Conservation (phyloP, 2,113 vertebrate species). For the Balaeniceps rex region DNA sequence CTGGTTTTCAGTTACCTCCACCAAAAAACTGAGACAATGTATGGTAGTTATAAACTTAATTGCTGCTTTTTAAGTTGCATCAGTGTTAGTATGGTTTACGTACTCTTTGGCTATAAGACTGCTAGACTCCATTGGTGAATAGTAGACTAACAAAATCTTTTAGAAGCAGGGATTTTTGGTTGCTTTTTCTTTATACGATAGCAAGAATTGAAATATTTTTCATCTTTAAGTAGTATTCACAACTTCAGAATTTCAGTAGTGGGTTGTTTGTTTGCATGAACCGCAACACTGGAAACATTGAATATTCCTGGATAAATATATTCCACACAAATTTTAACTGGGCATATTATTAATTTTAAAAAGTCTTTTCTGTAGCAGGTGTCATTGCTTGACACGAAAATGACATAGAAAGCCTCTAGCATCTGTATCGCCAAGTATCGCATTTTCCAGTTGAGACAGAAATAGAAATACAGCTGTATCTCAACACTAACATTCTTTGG, state of each 20-base stretch:
- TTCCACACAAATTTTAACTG: neutral
- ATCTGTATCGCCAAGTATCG: neutral
- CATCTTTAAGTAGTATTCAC: neutral
- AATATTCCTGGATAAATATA: neutral
- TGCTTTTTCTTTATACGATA: neutral
- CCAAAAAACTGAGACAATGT: neutral
- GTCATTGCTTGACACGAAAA: neutral
- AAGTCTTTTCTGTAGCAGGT: neutral
- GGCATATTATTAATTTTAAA: neutral
- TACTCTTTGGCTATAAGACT: neutral
- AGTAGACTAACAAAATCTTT: neutral
- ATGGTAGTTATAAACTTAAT: neutral
- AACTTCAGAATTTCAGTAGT: neutral
- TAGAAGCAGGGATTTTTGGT: neutral
- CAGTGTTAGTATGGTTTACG: neutral
- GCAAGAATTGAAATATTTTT: neutral
- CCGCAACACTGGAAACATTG: neutral
- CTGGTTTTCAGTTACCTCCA: neutral
- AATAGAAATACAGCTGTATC: constrained; percentile 21
- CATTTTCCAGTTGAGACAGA: neutral
- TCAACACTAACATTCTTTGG: neutral
- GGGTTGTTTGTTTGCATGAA: neutral
- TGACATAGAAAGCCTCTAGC: neutral
- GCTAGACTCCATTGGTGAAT: neutral
- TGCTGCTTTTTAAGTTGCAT: neutral